phyloP scores from a whole-genome alignment of 1,140 invertebrate species.

The Heliconius melpomene region DNA sequence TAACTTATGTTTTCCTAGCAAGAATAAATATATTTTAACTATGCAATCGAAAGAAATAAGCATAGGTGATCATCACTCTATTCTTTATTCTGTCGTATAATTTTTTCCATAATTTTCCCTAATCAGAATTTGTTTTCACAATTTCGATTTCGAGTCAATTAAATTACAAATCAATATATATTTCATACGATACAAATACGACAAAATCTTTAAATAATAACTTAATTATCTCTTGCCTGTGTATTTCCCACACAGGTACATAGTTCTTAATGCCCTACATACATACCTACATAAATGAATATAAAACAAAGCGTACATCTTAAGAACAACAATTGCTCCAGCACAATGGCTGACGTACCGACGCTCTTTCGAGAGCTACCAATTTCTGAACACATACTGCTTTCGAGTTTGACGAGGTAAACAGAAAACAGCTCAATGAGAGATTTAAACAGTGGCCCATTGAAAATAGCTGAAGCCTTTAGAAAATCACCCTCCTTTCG shows the following conservation, averaged over 20 bases:
- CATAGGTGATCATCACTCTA: too few species aligned
- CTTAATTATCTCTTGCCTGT: neutral
- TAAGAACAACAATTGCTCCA: constrained; percentile 32
- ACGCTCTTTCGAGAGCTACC: constrained; percentile 38
- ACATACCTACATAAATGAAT: neutral
- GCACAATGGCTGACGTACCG: constrained; percentile 33
- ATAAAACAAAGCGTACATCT: constrained; percentile 8
- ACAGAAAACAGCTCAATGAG: constrained; percentile 69
- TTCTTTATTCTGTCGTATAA: too few species aligned
- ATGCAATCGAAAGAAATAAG: too few species aligned
- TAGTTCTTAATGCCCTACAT: neutral
- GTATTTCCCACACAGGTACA: too few species aligned
- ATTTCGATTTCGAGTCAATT: too few species aligned
- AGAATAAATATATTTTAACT: too few species aligned
- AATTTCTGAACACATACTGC: constrained; percentile 37
- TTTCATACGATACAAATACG: too few species aligned
- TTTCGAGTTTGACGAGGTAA: constrained; percentile 20
- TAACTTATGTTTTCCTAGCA: too few species aligned
- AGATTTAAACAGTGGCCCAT: constrained; percentile 73
- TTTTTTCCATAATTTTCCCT: too few species aligned
- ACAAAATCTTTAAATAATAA: too few species aligned
- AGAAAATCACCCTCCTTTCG: constrained; percentile 75
- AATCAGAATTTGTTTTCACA: too few species aligned
- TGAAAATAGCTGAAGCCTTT: constrained; percentile 74
- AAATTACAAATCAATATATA: too few species aligned